Base-by-base conservation (phyloP, 2,797 vertebrate genomes). In the Amphiprion clarkii region DNA sequence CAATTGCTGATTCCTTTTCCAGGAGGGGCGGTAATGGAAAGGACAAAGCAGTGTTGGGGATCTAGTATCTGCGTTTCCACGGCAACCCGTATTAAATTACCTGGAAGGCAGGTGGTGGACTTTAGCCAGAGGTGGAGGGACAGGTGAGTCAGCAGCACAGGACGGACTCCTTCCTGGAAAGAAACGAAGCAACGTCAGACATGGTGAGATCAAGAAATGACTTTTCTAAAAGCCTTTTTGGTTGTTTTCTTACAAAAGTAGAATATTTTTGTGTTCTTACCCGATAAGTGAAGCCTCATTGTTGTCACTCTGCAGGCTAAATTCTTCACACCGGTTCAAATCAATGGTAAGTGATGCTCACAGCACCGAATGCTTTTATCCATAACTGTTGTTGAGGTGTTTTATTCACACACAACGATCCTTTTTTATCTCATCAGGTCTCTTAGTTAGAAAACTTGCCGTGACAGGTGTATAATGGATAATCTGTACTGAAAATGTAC, bases 261-360 rank as follows among this genome's bases (percentile, higher is more conserved):
- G 33, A 33, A 2, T 5, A 1, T 67, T 51, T 57, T 19, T 67
- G 3, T 71, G 19, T 19, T 14, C 4, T 76, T 54, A 3, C 39
- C 27, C 60, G 29, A 36, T 3, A 7, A 53, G 21, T 83, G 10
- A 81, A 1, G 19, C 1, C 6, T 23, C 31, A 6, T 16, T 76
- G 0, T 69, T 86, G 36, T 76, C 48, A n/a, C 52, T 31, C 60
- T 71, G 21, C 85, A 99, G 98, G 97, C 98, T 12, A 99, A 99
- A 89, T 99, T 98, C 81, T 95, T 99, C 81, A 94, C 97, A 62
- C 97, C 97, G 85, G 94, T 92, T 93, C 96, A 98, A 74, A 99
- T 99, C 51, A 96, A 96, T 1, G 98, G 98, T 99, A 94, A 56
- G 97, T 60, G 8, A 48, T 6, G 17, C 48, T 21, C 36, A 31